Conservation (phyloP, 2,113 vertebrate species). For the Muntiacus muntjak region DNA sequence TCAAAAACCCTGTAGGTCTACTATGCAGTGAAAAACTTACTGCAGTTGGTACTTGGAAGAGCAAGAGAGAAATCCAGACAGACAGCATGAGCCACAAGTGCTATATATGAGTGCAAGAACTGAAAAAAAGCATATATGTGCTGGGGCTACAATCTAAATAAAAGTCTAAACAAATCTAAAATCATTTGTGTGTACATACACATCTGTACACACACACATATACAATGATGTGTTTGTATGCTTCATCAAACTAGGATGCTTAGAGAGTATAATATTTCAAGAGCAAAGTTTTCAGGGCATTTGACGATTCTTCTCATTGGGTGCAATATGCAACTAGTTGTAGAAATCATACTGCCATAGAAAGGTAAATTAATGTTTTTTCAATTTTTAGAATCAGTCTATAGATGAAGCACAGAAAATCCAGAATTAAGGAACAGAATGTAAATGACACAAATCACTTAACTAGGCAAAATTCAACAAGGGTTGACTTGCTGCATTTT, state of each 20-base stretch:
- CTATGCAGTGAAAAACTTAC: neutral
- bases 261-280: neutral
- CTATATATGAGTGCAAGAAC: neutral
- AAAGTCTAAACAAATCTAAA: neutral
- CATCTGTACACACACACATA: neutral
- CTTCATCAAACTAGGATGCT: neutral
- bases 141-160: neutral
- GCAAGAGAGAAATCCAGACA: neutral
- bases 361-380: conserved; percentile 3
- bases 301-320: neutral
- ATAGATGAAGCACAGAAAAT: neutral
- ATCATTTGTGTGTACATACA: neutral
- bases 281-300: neutral
- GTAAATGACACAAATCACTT: neutral
- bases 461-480: neutral
- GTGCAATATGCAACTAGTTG: neutral
- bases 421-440: neutral
- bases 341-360: neutral
- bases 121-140: neutral
- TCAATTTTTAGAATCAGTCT: conserved; percentile 9
- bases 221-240: neutral
- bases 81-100: neutral
- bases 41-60: neutral
- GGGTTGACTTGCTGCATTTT: neutral
- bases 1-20: neutral